These are phyloP conservation scores for Pemphigus obesinymphae DNA, from an alignment of 1,140 invertebrate genomes.

Conservation along the genomic window DNA sequence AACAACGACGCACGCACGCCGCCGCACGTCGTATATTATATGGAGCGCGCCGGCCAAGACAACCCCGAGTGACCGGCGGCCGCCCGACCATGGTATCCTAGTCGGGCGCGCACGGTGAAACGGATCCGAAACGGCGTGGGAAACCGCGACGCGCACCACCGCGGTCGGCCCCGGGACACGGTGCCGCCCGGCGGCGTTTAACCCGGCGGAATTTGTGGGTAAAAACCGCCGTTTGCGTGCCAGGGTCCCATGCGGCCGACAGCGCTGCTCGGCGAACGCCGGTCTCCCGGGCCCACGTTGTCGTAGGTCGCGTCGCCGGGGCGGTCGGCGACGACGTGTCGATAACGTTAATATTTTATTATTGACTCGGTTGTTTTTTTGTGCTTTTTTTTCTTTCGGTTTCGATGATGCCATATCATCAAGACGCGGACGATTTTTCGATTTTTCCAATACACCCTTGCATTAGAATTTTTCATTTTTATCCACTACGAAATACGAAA, in stretches of 20 bases:
- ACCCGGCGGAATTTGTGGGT: neutral
- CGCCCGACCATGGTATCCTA: neutral
- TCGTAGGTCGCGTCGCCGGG: neutral
- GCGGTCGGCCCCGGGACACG: neutral
- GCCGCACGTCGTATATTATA: too few relatives aligned
- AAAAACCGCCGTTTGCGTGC: neutral
- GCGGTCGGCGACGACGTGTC: neutral
- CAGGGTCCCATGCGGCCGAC: neutral
- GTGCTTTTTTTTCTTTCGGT: too few relatives aligned
- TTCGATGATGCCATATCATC: too few relatives aligned
- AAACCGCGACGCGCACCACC: neutral
- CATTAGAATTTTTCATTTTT: too few relatives aligned
- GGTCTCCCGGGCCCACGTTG: neutral
- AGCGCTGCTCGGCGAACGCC: neutral
- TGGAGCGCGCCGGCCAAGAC: neutral
- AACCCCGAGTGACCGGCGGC: neutral
- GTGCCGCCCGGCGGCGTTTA: neutral
- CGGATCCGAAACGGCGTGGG: slow-evolving; percentile 18
- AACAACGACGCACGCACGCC: too few relatives aligned
- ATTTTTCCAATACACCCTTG: too few relatives aligned
- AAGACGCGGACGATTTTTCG: too few relatives aligned
- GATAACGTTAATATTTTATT: too few relatives aligned
- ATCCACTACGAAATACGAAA: too few relatives aligned
- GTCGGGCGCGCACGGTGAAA: slow-evolving; percentile 17
- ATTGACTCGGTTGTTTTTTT: too few relatives aligned